These are phyloP conservation scores for Mormyrops attenuatus DNA, from an alignment of 2,797 vertebrate species.

Conservation along the genomic window DNA sequence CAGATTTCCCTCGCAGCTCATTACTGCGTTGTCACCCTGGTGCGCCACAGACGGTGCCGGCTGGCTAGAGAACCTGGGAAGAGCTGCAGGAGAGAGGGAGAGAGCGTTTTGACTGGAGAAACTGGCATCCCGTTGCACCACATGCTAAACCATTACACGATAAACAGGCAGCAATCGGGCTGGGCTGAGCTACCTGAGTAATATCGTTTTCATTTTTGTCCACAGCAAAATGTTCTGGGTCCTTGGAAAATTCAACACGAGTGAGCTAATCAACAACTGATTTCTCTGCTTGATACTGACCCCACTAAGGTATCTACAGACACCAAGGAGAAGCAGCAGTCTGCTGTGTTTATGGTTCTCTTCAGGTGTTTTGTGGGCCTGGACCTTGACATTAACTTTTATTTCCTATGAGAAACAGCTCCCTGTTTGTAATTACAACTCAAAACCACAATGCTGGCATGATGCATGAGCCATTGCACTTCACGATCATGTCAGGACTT, in stretches of 20 bases:
- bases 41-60: constrained; percentile 62
- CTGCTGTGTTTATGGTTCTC: constrained; percentile 38
- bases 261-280: not conserved
- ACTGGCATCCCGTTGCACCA: not conserved
- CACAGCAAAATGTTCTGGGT: not conserved
- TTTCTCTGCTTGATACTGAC: constrained; percentile 30
- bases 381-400: constrained; percentile 41
- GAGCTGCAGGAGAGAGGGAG: constrained; percentile 58
- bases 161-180: not conserved
- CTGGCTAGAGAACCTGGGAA: constrained; percentile 78
- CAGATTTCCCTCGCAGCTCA: constrained; percentile 77
- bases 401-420: not conserved
- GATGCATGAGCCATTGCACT: not conserved
- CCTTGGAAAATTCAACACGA: not conserved
- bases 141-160: not conserved
- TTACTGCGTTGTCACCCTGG: constrained; percentile 66
- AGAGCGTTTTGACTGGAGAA: not conserved
- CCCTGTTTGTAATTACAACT: not conserved
- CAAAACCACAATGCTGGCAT: not conserved
- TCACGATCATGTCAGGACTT: not conserved
- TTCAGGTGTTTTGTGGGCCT: constrained; percentile 43
- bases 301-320: constrained; percentile 31
- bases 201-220: not conserved
- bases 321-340: constrained; percentile 45
- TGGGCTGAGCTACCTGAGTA: not conserved